Conservation (phyloP, 2,797 vertebrate species). For the Phoebastria nigripes region DNA sequence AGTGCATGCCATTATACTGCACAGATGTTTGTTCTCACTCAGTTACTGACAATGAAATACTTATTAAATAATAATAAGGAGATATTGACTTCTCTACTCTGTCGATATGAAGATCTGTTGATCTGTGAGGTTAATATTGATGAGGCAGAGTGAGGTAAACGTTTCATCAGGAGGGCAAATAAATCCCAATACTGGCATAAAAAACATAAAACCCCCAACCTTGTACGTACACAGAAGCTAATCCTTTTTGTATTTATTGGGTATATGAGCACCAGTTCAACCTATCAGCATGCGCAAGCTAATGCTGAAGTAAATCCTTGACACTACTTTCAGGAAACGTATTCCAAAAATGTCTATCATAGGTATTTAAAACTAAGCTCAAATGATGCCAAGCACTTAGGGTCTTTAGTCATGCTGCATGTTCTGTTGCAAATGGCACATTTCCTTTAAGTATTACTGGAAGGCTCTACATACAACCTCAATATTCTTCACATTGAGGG, state of each 20-base stretch:
- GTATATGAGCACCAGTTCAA: background rate
- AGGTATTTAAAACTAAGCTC: conserved; percentile 39
- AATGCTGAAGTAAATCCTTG: conserved; percentile 12
- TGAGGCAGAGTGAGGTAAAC: conserved; percentile 51
- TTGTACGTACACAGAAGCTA: background rate
- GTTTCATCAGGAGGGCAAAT: conserved; percentile 33
- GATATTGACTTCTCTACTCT: conserved; percentile 67
- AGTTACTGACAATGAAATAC: conserved; percentile 67
- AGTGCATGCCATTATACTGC: conserved; percentile 20
- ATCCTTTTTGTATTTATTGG: conserved; percentile 19
- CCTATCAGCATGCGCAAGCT: background rate
- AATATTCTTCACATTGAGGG: background rate
- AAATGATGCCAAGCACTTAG: background rate
- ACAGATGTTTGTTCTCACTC: conserved; percentile 64
- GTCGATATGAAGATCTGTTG: conserved; percentile 70
- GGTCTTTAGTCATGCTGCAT: background rate
- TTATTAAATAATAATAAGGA: conserved; percentile 75
- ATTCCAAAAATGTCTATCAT: conserved; percentile 7
- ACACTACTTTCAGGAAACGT: background rate
- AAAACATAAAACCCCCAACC: background rate
- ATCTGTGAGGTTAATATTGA: conserved; percentile 65
- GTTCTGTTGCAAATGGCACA: background rate
- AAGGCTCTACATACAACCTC: background rate
- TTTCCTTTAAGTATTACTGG: background rate
- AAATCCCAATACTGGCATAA: background rate